A percentile compares a stretch with the other conserved stretches of the same genome.
Evolutionary conservation across 2,797 vertebrate species (phyloP).

Genomic region (Danio tinwini): DNA sequence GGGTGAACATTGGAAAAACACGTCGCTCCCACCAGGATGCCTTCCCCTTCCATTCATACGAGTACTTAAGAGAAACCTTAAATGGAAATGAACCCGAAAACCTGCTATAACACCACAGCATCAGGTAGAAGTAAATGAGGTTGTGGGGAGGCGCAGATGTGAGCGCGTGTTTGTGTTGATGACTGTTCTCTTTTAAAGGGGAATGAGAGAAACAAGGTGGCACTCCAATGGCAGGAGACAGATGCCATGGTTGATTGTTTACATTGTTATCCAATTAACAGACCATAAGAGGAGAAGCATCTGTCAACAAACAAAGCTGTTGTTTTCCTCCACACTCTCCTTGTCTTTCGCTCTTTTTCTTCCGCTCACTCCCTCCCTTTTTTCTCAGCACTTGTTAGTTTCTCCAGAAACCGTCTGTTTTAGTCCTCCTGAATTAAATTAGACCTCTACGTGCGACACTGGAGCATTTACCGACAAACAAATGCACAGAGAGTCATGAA

Average conservation of each 20-base stretch:
- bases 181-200: slow-evolving; percentile 64
- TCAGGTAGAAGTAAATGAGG: slow-evolving; percentile 81
- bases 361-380: slow-evolving; percentile 88
- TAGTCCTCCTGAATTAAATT: slow-evolving; percentile 57
- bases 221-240: slow-evolving; percentile 87
- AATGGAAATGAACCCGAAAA: slow-evolving; percentile 81
- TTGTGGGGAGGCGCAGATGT: slow-evolving; percentile 77
- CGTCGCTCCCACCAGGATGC: slow-evolving; percentile 38
- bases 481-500: slow-evolving; percentile 7
- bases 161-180: slow-evolving; percentile 55
- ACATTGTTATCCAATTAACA: slow-evolving; percentile 99
- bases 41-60: slow-evolving; percentile 71
- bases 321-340: slow-evolving; percentile 93
- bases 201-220: slow-evolving; percentile 83
- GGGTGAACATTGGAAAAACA: slow-evolving; percentile 56
- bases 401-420: slow-evolving; percentile 58
- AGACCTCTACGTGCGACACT: slow-evolving; percentile 53
- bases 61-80: slow-evolving; percentile 71
- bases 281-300: slow-evolving; percentile 94
- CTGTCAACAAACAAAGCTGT: slow-evolving; percentile 99
- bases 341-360: slow-evolving; percentile 87
- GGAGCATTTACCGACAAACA: slow-evolving; percentile 38
- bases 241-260: slow-evolving; percentile 97
- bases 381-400: slow-evolving; percentile 68
- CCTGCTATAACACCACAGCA: slow-evolving; percentile 80